Evolutionary conservation across 2,113 vertebrate genomes (phyloP).

Genomic region (Eleginops maclovinus): DNA sequence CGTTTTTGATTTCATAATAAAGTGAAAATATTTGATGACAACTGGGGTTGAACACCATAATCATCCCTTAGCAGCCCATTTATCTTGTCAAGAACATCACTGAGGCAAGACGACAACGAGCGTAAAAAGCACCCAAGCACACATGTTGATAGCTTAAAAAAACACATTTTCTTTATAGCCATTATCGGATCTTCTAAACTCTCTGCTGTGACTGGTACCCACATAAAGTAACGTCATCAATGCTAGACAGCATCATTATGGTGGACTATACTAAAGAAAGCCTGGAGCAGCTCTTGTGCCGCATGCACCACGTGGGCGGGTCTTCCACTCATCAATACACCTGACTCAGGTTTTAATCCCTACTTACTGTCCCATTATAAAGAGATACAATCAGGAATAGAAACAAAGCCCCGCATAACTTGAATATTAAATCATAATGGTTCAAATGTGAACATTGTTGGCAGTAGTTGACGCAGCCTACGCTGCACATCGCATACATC

Average conservation of each 20-base stretch:
- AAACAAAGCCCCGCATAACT: slow-evolving; percentile 16
- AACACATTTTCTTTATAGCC: not conserved
- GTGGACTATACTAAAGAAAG: not conserved
- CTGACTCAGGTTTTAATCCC: slow-evolving; percentile 2
- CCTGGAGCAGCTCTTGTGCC: not conserved
- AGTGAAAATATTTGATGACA: not conserved
- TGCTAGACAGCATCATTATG: not conserved
- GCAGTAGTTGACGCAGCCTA: slow-evolving; percentile 27
- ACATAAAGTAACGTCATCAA: not conserved
- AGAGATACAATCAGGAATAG: not conserved
- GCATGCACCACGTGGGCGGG: not conserved
- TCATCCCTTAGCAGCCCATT: not conserved
- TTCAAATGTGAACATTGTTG: slow-evolving; percentile 11
- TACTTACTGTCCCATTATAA: slow-evolving; percentile 5
- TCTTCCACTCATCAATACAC: not conserved
- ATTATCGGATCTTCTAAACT: slow-evolving; percentile 6
- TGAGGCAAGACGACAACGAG: not conserved
- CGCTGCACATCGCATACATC: slow-evolving; percentile 11
- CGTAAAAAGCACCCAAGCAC: not conserved
- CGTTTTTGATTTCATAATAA: not conserved
- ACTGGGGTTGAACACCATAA: not conserved
- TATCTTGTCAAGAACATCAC: not conserved
- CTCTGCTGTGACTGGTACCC: not conserved
- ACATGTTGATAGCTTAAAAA: not conserved
- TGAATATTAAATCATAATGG: slow-evolving; percentile 25